Base-by-base conservation (phyloP, 2,113 vertebrate genomes). In the Microtus pennsylvanicus region DNA sequence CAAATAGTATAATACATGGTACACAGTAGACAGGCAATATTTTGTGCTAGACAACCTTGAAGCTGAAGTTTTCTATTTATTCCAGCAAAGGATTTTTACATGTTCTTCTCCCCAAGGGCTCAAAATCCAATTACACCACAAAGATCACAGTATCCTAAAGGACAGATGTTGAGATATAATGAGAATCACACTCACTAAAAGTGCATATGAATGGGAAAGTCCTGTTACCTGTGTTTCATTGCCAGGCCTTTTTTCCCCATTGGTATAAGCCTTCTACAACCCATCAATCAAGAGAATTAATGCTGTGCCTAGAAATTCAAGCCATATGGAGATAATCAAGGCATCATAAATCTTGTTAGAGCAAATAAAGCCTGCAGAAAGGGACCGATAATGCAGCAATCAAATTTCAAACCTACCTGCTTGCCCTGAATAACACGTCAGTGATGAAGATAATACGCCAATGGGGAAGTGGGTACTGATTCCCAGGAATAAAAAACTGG, bases 201-300 rank as follows among this genome's bases (percentile, higher is more conserved):
- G 80, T 82, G 35, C 22, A 28, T 78, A 33, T 88, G 91, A 80
- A 93, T 52, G 42, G 81, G 24, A 21, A 77, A 45, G 52, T 61
- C n/a, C 7, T 50, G 52, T 75, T 94, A 97, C 70, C 90, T 90
- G 33, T 87, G 65, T 87, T 93, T 91, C 83, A 26, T 82, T 55
- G 42, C 95, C 67, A 76, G 45, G 12, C 14, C 88, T 93, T 81
- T 76, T 58, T 90, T 81, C 70, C 91, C 63, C 81, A 65, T 45
- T 45, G 52, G 50, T 28, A 90, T 91, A 90, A 38, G 67, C 65
- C n/a, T 95, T 93, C 67, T 22, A 74, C 45, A 70, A 93, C 55
- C 77, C 77, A 94, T 97, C 96, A 94, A 89, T 97, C 96, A 96
- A 70, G 47, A 87, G 58, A 95, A 97, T 94, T 96, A 96, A 97